Evolutionary conservation across 2,113 vertebrate species (phyloP).

Genomic region (Hepsetus odoe): DNA sequence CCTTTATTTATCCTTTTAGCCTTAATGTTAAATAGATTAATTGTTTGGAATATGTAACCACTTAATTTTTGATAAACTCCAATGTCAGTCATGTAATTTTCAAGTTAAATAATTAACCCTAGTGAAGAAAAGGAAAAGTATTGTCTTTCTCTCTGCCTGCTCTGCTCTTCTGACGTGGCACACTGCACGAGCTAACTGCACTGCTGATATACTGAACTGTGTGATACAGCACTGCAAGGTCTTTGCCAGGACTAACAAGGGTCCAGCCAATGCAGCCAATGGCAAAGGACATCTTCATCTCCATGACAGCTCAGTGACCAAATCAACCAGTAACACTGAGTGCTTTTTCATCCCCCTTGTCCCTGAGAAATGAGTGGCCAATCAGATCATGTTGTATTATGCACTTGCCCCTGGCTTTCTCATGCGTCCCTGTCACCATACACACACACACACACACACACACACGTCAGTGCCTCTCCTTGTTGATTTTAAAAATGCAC

Average conservation of each 20-base stretch:
- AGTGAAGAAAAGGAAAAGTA: background rate
- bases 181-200: slow-evolving; percentile 54
- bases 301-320: slow-evolving; percentile 16
- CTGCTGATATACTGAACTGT: slow-evolving; percentile 27
- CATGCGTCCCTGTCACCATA: slow-evolving; percentile 12
- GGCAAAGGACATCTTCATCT: slow-evolving; percentile 20
- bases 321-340: slow-evolving; percentile 27
- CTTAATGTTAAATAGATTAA: too few relatives aligned
- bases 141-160: slow-evolving; percentile 26
- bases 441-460: too few relatives aligned
- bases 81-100: too few relatives aligned
- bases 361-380: slow-evolving; percentile 2
- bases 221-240: slow-evolving; percentile 20
- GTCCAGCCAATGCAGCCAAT: background rate
- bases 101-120: background rate
- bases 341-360: slow-evolving; percentile 14
- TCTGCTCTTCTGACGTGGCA: slow-evolving; percentile 55
- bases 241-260: slow-evolving; percentile 10
- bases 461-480: background rate
- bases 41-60: too few relatives aligned
- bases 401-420: slow-evolving; percentile 13
- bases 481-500: background rate
- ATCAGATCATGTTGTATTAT: slow-evolving; percentile 14
- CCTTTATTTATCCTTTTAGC: too few relatives aligned
- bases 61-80: too few relatives aligned